Base-by-base conservation (phyloP, 2,113 vertebrate genomes). In the Muscicapa adusta region DNA sequence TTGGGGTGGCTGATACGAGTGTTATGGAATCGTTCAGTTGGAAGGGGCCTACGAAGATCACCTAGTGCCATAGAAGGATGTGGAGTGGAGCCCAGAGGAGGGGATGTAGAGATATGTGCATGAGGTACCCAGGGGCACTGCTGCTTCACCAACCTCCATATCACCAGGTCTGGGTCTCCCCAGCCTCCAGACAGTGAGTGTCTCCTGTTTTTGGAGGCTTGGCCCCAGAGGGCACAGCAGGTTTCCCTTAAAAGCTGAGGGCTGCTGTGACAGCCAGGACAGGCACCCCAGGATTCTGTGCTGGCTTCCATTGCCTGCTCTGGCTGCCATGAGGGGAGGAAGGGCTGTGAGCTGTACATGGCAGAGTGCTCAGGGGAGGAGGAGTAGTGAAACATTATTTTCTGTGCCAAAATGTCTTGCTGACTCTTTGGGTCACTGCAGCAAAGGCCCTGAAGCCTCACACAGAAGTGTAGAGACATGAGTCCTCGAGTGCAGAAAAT, bases 381-480 rank as follows among this genome's bases (percentile, higher is more conserved):
- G n/a, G 14, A 75, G 43, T 12, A 56, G 8, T 4, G 48, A 65
- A 43, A 18, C 3, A 0, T 28, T 34, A 7, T 22, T 34, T 6
- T 22, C 34, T 38, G 0, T 36, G n/a, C 28, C 74, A 31, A 45
- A 72, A 73, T 26, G 36, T 29, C 23, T 79, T 63, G 13, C 17
- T n/a, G 19, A 62, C 11, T 48, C 25, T 65, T 38, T 19, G 25
- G 26, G 38, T 71, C 9, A 4, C 38, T 42, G 57, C 31, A 48
- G 56, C 16, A 54, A 74, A n/a, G 24, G 40, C 23, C 5, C 38
- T 26, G 28, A 74, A 61, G 13, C 38, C 19, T 1, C 70, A 29
- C 4, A 2, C 1, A 25, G 38, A 82, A 88, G 12, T 1, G 0
- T 31, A 45, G 62, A 71, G 23, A 11, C 2, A 0, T 9, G 15